phyloP scores from a whole-genome alignment of 2,888 invertebrate genomes.

The Drosophila mimica region DNA sequence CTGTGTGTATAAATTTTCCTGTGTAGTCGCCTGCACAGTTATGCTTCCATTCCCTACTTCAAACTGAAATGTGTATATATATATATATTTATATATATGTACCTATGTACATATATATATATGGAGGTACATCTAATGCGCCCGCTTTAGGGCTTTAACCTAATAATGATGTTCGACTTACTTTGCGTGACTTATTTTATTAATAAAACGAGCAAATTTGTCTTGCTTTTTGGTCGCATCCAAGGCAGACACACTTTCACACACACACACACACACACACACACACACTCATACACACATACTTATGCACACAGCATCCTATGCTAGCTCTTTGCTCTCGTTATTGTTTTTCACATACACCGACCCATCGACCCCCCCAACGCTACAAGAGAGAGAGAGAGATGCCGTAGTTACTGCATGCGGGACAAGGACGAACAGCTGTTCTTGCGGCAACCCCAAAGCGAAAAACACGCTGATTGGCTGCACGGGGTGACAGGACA shows the following conservation, averaged over 20 bases:
- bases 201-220: constrained; percentile 82
- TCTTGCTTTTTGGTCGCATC: constrained; percentile 78
- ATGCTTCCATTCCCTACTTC: not conserved
- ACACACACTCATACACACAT: constrained; percentile 14
- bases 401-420: constrained; percentile 12
- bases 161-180: constrained; percentile 81
- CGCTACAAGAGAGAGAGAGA: not conserved
- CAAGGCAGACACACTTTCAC: constrained; percentile 16
- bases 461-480: constrained; percentile 53
- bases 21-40: constrained; percentile 18
- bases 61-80: constrained; percentile 5
- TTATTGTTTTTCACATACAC: constrained; percentile 40
- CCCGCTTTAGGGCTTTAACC: constrained; percentile 80
- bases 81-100: not conserved
- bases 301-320: constrained; percentile 22
- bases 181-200: constrained; percentile 81
- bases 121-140: constrained; percentile 60
- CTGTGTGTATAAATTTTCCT: not conserved
- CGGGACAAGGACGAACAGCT: constrained; percentile 58
- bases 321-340: constrained; percentile 28
- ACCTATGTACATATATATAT: not conserved
- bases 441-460: constrained; percentile 44
- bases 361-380: not conserved
- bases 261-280: not conserved
- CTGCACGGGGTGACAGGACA: constrained; percentile 39